phyloP scores from a whole-genome alignment of 2,888 invertebrate genomes.

The Chirona hameri region DNA sequence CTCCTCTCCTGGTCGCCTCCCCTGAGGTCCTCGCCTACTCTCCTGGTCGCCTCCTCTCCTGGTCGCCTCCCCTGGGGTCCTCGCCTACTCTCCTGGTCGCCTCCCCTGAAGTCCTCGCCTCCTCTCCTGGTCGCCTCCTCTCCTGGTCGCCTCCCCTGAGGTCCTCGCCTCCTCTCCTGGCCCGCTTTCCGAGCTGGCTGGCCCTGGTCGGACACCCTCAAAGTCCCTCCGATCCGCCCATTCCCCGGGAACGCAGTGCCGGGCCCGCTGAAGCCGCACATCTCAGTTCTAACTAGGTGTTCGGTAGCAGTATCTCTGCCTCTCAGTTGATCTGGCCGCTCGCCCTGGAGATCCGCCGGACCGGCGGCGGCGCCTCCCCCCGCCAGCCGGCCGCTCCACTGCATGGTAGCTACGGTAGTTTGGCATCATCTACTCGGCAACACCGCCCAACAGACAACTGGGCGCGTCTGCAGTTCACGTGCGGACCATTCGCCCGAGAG shows the following conservation, averaged over 20 bases:
- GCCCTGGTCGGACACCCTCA: too few relatives aligned
- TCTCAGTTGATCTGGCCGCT: not conserved
- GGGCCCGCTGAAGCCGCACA: not conserved
- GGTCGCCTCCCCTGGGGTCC: too few relatives aligned
- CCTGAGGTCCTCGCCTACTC: too few relatives aligned
- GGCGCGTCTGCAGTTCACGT: not conserved
- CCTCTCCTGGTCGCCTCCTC: too few relatives aligned
- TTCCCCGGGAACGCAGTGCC: not conserved
- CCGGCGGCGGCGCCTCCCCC: not conserved
- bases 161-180: too few relatives aligned
- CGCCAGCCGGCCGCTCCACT: not conserved
- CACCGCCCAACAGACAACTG: not conserved
- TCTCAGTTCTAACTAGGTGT: not conserved
- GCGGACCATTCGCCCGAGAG: not conserved
- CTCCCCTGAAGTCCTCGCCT: too few relatives aligned
- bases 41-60: too few relatives aligned
- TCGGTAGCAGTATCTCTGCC: not conserved
- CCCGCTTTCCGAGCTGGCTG: too few relatives aligned
- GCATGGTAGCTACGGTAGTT: constrained; percentile 8
- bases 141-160: too few relatives aligned
- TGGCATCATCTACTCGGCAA: not conserved
- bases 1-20: too few relatives aligned
- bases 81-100: too few relatives aligned
- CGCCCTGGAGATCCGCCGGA: not conserved
- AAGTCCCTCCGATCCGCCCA: not conserved